These are phyloP conservation scores for Aleiodes testaceus DNA, from an alignment of 2,888 invertebrate species.

Conservation along the genomic window DNA sequence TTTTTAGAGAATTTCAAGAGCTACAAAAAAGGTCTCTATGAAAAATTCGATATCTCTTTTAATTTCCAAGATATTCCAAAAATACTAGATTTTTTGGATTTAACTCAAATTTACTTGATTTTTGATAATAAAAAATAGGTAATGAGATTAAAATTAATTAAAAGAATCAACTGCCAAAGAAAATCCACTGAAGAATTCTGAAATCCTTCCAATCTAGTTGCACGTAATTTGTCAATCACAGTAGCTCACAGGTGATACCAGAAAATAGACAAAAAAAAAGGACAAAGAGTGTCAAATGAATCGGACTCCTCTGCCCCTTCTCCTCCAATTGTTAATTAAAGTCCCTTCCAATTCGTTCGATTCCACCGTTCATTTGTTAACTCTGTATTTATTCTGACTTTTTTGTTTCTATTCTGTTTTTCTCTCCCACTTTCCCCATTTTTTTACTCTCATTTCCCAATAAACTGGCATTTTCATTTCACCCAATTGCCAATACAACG, in stretches of 20 bases:
- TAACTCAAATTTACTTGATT: too few species aligned
- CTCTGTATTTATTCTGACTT: slow-evolving; percentile 24
- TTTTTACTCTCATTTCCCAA: slow-evolving; percentile 13
- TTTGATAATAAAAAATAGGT: too few species aligned
- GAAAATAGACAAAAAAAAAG: neutral
- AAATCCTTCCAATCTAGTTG: neutral
- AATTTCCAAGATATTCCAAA: too few species aligned
- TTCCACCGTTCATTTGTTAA: slow-evolving; percentile 26
- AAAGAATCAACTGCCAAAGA: too few species aligned
- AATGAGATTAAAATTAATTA: too few species aligned
- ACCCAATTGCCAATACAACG: slow-evolving; percentile 10
- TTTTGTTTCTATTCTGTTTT: neutral
- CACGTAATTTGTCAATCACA: neutral
- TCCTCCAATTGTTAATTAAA: slow-evolving; percentile 25
- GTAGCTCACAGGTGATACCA: neutral
- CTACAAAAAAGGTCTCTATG: too few species aligned
- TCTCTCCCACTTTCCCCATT: neutral
- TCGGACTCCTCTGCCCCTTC: neutral
- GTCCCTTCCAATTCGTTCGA: slow-evolving; percentile 20
- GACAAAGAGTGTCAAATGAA: slow-evolving; percentile 23
- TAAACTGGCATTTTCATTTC: slow-evolving; percentile 18
- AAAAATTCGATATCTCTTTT: too few species aligned
- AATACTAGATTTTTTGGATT: too few species aligned
- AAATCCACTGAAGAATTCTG: too few species aligned
- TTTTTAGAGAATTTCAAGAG: too few species aligned